Conservation (phyloP, 2,888 invertebrate genomes). For the Myopa tessellatipennis region DNA sequence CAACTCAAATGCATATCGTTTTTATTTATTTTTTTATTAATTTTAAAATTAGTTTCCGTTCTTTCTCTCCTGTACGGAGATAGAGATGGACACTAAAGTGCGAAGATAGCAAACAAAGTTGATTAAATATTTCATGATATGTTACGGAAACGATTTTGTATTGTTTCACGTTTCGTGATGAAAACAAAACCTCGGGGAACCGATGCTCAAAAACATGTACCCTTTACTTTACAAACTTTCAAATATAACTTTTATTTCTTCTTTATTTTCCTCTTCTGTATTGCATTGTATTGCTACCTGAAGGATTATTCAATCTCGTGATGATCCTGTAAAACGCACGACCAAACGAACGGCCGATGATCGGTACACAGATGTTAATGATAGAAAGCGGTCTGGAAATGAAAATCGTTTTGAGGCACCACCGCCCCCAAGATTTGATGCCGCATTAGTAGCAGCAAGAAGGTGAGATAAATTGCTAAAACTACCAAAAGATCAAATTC, state of each 20-base stretch:
- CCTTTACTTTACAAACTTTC: slow-evolving; percentile 20
- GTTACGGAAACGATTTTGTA: neutral
- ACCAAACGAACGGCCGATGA: slow-evolving; percentile 64
- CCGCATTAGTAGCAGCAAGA: slow-evolving; percentile 63
- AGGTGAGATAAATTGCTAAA: slow-evolving; percentile 49
- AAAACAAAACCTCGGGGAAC: neutral
- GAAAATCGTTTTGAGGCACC: slow-evolving; percentile 65
- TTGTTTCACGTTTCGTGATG: slow-evolving; percentile 1
- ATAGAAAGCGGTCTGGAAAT: slow-evolving; percentile 63
- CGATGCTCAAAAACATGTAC: neutral
- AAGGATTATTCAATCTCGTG: slow-evolving; percentile 67
- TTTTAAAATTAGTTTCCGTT: slow-evolving; percentile 33
- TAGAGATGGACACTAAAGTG: slow-evolving; percentile 28
- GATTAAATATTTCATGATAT: slow-evolving; percentile 12
- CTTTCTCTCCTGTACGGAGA: slow-evolving; percentile 28
- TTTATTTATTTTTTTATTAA: slow-evolving; percentile 26
- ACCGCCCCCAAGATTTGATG: slow-evolving; percentile 68
- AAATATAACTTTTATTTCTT: slow-evolving; percentile 34
- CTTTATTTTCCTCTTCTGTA: slow-evolving; percentile 24
- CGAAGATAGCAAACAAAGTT: neutral
- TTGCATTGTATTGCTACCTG: slow-evolving; percentile 23
- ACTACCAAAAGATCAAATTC: too few species aligned
- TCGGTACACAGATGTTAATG: slow-evolving; percentile 61
- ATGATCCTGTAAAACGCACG: slow-evolving; percentile 65
- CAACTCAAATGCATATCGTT: slow-evolving; percentile 34